Evolutionary conservation across 1,140 invertebrate species (phyloP), one percentile per base, ranked within the genome.

Genomic region (Nymphalis io): DNA sequence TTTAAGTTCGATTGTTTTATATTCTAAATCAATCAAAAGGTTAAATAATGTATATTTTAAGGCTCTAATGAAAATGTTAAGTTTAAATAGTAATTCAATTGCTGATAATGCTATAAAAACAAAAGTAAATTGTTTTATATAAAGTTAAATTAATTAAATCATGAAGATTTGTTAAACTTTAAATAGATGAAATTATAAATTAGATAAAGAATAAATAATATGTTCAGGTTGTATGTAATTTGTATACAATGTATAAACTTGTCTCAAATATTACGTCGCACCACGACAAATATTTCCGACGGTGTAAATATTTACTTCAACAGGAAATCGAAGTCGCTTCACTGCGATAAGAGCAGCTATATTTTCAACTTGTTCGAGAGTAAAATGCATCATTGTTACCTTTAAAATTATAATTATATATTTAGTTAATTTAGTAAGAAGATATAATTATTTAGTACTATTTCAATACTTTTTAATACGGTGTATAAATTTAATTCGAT

Each of bases 301-400:
- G 68, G 51, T 63, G 60, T 46, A 70, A 70, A 70, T 70, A 70
- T 70, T 70, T 70, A 69, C 67, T 69, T 63, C 23, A 59, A 59
- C 53, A 27, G 60, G 60, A 70, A 58, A 74, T 80, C 57, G 58
- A 53, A 53, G 66, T 40, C 40, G 48, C 40, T 64, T 53, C 51
- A 13, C 18, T 55, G 40, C 38, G 21, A 10, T 64, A 42, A 64
- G 51, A 40, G 13, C 16, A 39, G 62, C 33, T 64, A 23, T 55
- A 55, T 55, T 64, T 64, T 57, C 15, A 64, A 55, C 11, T 13
- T 3, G 3, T 55, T 55, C 12, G 21, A 13, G 51, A 55, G 20
- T 51, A 11, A n/a, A 42, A 18, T 1, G 16, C 12, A 51, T 20
- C 10, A 2, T 51, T 20, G 18, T 51, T 51, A 20, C 20, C 0